These are phyloP conservation scores for Teleogryllus oceanicus DNA, from an alignment of 2,888 invertebrate species.

Conservation along the genomic window DNA sequence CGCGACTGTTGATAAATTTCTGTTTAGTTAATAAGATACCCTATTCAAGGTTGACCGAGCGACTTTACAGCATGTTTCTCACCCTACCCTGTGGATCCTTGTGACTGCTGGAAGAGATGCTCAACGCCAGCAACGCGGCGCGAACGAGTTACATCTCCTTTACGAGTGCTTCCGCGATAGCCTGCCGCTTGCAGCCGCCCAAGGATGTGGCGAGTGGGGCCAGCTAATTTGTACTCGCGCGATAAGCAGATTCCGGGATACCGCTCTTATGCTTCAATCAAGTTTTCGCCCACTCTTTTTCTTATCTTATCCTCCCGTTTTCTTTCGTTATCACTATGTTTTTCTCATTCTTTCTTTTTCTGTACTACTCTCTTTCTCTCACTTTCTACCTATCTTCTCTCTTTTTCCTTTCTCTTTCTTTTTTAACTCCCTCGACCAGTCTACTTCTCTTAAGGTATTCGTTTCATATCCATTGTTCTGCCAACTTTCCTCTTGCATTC, in stretches of 20 bases:
- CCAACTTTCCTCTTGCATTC: too few species aligned
- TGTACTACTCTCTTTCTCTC: neutral
- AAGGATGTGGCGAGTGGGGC: neutral
- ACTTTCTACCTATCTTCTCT: neutral
- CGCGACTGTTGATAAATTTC: too few species aligned
- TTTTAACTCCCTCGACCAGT: neutral
- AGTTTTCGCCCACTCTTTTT: neutral
- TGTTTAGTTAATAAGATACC: too few species aligned
- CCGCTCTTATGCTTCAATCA: too few species aligned
- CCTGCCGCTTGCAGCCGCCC: neutral
- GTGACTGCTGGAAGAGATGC: too few species aligned
- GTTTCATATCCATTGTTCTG: too few species aligned
- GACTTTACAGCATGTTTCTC: too few species aligned
- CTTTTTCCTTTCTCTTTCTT: neutral
- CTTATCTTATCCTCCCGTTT: neutral
- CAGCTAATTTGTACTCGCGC: too few species aligned
- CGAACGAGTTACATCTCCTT: neutral
- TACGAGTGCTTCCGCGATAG: neutral
- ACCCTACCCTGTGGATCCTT: too few species aligned
- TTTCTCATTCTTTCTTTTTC: neutral
- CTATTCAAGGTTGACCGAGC: too few species aligned
- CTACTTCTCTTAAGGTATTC: too few species aligned
- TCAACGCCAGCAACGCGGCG: neutral
- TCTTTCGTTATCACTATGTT: neutral
- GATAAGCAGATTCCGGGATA: too few species aligned